Base-by-base conservation (phyloP, 2,888 invertebrate genomes). In the Callinectes sapidus region DNA sequence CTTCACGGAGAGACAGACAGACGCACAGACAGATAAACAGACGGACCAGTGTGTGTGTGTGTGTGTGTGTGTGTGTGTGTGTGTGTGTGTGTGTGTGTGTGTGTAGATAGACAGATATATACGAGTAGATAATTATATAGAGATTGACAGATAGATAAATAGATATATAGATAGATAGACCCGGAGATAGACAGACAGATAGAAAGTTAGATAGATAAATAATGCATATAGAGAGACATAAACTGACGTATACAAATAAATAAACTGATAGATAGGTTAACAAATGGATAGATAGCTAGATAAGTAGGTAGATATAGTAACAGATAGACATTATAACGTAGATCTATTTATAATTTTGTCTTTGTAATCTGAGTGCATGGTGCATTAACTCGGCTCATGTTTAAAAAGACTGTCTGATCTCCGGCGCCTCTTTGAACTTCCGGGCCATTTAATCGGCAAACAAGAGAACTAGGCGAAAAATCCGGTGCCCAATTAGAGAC, bases 361-460 rank as follows among this genome's bases (percentile, higher is more conserved):
- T 28, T 77, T 77, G 71, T 77, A 77, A 77, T 77, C 8, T 77
- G 5, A 23, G 10, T 77, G 28, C 28, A 13, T 77, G 71, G 71
- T 28, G 71, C 71, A n/a, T 77, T 77, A 77, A 32, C 71, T 77
- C n/a, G 28, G 28, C 71, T 77, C 28, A 77, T 77, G 71, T 77
- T 77, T 28, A 55, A 88, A 88, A 88, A 88, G 88, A 88, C 61
- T 61, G 61, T 32, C 88, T 55, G 88, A 61, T 88, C 88, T 48
- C 90, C 61, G 32, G 54, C 6, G 42, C 81, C 90, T 77, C 81
- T 90, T 90, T 90, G 90, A 90, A 77, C 90, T 90, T 90, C 90
- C 90, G 81, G 71, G 90, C 90, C 90, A 90, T 90, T 90, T 90
- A 90, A 90, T 90, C 90, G 90, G 90, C 90, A 90, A 90, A 90